A percentile compares a stretch with the other conserved stretches of the same genome.
phyloP scores from a whole-genome alignment of 1,140 invertebrate species.

The Drosophila miranda region DNA sequence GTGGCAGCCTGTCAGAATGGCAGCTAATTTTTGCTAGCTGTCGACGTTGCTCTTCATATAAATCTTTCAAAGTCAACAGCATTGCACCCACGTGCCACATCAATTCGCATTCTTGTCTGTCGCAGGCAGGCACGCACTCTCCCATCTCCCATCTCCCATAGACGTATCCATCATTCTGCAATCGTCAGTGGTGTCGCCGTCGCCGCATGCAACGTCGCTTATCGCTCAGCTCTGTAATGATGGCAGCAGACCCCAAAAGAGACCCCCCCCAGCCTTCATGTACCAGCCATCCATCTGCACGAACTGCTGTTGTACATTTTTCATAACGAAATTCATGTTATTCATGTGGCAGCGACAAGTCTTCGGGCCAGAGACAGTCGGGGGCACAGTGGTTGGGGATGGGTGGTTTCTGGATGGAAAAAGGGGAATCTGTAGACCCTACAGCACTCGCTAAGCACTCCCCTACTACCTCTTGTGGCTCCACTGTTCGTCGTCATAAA shows the following conservation, averaged over 20 bases:
- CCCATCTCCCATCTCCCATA: not conserved
- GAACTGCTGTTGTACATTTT: slow-evolving; percentile 66
- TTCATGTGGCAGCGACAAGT: slow-evolving; percentile 63
- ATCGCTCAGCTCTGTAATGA: slow-evolving; percentile 78
- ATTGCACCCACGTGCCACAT: slow-evolving; percentile 75
- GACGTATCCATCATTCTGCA: slow-evolving; percentile 69
- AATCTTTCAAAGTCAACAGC: slow-evolving; percentile 77
- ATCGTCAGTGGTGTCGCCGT: slow-evolving; percentile 71
- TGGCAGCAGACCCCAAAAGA: slow-evolving; percentile 36
- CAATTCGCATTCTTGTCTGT: slow-evolving; percentile 70
- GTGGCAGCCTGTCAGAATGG: slow-evolving; percentile 12
- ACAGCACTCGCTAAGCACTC: no score
- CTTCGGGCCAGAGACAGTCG: not conserved
- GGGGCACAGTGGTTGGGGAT: slow-evolving; percentile 32
- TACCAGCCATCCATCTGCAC: slow-evolving; percentile 10
- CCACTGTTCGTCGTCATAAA: slow-evolving; percentile 69
- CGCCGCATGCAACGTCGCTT: slow-evolving; percentile 76
- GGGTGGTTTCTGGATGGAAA: not conserved
- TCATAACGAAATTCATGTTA: slow-evolving; percentile 74
- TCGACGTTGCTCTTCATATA: slow-evolving; percentile 57
- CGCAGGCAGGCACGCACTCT: not conserved
- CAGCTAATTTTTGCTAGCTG: slow-evolving; percentile 74
- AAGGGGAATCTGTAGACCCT: no score
- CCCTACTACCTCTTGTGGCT: no score
- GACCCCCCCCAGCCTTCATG: not conserved